Evolutionary conservation across 2,888 invertebrate species (phyloP).

Genomic region (Pterostichus niger): DNA sequence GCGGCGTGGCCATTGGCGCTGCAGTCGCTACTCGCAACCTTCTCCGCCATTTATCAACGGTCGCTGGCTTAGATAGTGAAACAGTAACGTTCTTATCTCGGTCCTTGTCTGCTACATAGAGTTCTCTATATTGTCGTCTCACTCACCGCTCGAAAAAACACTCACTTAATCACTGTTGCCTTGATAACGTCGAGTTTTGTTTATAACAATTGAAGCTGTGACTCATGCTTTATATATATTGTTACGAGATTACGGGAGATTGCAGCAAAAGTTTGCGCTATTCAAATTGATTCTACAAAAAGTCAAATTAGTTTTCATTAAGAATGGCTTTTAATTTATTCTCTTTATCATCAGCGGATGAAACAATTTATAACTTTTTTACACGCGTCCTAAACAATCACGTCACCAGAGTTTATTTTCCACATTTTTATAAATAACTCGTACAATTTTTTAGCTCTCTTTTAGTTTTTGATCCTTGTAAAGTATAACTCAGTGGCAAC

Average conservation of each 20-base stretch:
- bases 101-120: constrained; percentile 4
- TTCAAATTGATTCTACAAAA: constrained; percentile 50
- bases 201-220: constrained; percentile 60
- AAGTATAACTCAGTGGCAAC: too few relatives aligned
- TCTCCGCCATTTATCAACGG: constrained; percentile 56
- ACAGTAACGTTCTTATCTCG: constrained; percentile 51
- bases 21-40: constrained; percentile 23
- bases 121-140: constrained; percentile 10
- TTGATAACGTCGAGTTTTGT: constrained; percentile 60
- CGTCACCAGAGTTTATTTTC: background rate
- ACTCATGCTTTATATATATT: constrained; percentile 51
- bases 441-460: too few relatives aligned
- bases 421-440: too few relatives aligned
- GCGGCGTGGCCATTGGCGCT: constrained; percentile 36
- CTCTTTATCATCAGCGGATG: background rate
- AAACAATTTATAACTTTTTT: constrained; percentile 39
- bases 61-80: constrained; percentile 57
- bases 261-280: constrained; percentile 34
- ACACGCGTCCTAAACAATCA: background rate
- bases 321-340: constrained; percentile 39
- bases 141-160: constrained; percentile 43
- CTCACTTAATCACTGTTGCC: constrained; percentile 61
- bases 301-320: constrained; percentile 51
- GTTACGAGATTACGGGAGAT: constrained; percentile 29
- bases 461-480: too few relatives aligned